A percentile compares a stretch with the other conserved stretches of the same genome.
Evolutionary conservation across 2,888 invertebrate species (phyloP).

Genomic region (Agrochola circellaris): DNA sequence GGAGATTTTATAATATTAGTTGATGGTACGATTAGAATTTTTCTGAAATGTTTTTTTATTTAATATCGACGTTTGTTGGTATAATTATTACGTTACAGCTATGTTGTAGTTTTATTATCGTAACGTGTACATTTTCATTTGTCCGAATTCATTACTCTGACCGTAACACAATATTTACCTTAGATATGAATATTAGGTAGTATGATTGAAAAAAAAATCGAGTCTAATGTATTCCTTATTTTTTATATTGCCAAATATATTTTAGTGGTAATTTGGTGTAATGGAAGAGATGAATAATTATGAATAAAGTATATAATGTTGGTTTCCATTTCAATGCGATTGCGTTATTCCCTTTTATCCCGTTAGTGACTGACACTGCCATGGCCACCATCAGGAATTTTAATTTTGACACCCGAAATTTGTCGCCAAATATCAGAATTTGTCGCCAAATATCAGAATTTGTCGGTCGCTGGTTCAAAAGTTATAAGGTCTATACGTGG

Average conservation of each 20-base stretch:
- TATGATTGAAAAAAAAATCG: slow-evolving; percentile 83
- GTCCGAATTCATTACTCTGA: slow-evolving; percentile 74
- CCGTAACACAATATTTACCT: slow-evolving; percentile 75
- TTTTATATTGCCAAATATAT: slow-evolving; percentile 91
- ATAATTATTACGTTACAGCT: slow-evolving; percentile 46
- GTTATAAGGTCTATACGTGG: too few relatives aligned
- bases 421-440: too few relatives aligned
- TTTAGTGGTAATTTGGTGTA: slow-evolving; percentile 87
- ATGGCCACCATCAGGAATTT: too few relatives aligned
- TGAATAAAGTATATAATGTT: slow-evolving; percentile 87
- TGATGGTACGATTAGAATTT: slow-evolving; percentile 46
- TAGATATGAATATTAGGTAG: slow-evolving; percentile 83
- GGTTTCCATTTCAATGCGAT: slow-evolving; percentile 81
- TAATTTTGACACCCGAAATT: too few relatives aligned
- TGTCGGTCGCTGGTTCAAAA: too few relatives aligned
- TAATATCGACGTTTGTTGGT: slow-evolving; percentile 31
- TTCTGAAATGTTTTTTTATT: slow-evolving; percentile 45
- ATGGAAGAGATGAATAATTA: slow-evolving; percentile 81
- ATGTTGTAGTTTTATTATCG: slow-evolving; percentile 64
- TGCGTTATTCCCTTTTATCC: slow-evolving; percentile 67
- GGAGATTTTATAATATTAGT: slow-evolving; percentile 60
- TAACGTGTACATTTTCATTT: slow-evolving; percentile 57
- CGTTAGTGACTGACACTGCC: background rate
- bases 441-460: too few relatives aligned
- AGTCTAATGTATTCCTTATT: slow-evolving; percentile 89